Evolutionary conservation across 2,113 vertebrate genomes (phyloP).

Genomic region (Pluvianellus socialis): DNA sequence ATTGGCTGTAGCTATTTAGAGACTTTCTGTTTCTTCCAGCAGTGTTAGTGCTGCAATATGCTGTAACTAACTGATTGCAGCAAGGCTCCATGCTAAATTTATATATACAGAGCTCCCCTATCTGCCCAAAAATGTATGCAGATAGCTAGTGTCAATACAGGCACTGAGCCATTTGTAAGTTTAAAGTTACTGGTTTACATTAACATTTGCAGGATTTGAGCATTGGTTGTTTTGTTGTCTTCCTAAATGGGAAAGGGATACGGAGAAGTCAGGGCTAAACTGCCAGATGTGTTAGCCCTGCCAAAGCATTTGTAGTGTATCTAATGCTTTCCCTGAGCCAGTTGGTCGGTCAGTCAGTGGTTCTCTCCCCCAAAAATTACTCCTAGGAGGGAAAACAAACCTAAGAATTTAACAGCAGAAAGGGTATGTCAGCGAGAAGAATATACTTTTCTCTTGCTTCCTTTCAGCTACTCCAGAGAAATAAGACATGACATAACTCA

Average conservation of each 20-base stretch:
- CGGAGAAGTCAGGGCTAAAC: neutral
- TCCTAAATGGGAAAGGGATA: constrained; percentile 8
- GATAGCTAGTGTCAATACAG: constrained; percentile 14
- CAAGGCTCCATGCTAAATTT: constrained; percentile 46
- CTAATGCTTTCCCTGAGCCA: constrained; percentile 20
- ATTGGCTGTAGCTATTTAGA: neutral
- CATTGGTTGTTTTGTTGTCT: constrained; percentile 17
- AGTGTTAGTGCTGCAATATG: neutral
- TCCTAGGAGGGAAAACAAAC: neutral
- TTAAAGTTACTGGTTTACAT: constrained; percentile 45
- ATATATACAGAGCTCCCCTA: constrained; percentile 11
- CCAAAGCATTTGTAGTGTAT: neutral
- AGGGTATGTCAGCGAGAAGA: neutral
- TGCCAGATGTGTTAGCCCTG: neutral
- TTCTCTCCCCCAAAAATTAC: neutral
- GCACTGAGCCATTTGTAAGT: neutral
- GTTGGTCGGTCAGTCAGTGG: neutral
- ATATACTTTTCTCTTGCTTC: neutral
- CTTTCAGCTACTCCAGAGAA: neutral
- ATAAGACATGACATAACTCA: neutral
- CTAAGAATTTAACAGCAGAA: neutral
- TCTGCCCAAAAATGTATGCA: neutral
- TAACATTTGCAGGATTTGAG: constrained; percentile 19
- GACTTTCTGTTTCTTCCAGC: constrained; percentile 41
- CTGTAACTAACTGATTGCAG: constrained; percentile 66